Evolutionary conservation across 2,113 vertebrate genomes (phyloP).

Genomic region (Zosterops borbonicus): DNA sequence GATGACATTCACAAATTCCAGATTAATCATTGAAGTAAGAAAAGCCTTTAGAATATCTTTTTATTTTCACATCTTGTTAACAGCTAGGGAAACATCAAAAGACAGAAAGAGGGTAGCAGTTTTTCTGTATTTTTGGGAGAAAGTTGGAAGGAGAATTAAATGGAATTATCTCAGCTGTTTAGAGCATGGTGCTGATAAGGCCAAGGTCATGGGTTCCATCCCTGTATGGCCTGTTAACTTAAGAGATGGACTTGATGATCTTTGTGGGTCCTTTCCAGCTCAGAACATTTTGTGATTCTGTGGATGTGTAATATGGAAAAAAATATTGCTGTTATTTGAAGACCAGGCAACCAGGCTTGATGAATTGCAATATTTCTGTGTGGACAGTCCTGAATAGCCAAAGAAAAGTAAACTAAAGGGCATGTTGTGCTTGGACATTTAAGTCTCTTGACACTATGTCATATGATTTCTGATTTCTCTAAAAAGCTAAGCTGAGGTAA

Average conservation of each 20-base stretch:
- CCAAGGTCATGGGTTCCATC: neutral
- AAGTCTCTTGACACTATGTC: conserved; percentile 5
- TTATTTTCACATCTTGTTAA: neutral
- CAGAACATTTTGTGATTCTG: neutral
- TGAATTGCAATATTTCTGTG: conserved; percentile 36
- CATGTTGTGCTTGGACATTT: conserved; percentile 17
- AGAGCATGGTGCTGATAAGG: neutral
- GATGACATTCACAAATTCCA: conserved; percentile 57
- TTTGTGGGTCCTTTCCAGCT: neutral
- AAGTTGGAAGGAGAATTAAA: neutral
- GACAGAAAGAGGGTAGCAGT: neutral
- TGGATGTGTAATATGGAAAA: neutral
- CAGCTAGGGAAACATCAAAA: neutral
- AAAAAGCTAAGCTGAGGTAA: conserved; percentile 1
- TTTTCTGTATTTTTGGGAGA: neutral
- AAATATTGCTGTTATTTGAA: conserved; percentile 8
- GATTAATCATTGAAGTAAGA: conserved; percentile 31
- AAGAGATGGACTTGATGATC: neutral
- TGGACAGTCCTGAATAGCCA: conserved; percentile 10
- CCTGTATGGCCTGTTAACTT: neutral
- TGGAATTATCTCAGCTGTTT: neutral
- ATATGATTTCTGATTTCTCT: neutral
- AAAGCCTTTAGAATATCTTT: conserved; percentile 5
- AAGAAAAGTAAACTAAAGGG: conserved; percentile 30
- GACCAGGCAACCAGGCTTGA: neutral